A percentile compares a stretch with the other conserved stretches of the same genome.
phyloP scores from a whole-genome alignment of 2,797 vertebrate species.

The Vultur gryphus region DNA sequence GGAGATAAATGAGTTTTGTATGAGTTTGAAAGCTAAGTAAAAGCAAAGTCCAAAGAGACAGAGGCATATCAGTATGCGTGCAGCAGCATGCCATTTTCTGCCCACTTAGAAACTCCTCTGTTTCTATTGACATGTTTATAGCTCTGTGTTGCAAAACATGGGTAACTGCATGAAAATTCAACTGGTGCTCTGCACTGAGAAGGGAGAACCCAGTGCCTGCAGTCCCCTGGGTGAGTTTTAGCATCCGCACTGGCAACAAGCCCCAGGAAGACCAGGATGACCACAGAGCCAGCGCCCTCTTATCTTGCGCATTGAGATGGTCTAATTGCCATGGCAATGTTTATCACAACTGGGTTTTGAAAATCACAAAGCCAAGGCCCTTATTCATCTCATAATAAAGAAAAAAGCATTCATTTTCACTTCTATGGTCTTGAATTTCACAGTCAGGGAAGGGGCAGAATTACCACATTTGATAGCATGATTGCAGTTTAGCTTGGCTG shows the following conservation, averaged over 20 bases:
- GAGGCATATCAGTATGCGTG: background rate
- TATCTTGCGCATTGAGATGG: accelerated
- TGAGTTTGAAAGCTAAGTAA: background rate
- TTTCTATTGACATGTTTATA: background rate
- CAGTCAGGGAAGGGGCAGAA: background rate
- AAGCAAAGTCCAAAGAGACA: background rate
- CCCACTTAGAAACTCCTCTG: background rate
- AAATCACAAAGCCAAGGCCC: background rate
- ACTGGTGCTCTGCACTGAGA: background rate
- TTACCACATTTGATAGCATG: background rate
- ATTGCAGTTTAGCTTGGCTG: background rate
- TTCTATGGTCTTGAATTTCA: background rate
- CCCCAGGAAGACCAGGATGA: background rate
- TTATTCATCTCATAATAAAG: background rate
- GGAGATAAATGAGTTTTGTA: background rate
- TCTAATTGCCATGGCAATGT: background rate
- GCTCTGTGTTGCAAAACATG: background rate
- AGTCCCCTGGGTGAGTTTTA: background rate
- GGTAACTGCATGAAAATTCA: background rate
- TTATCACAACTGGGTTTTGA: background rate
- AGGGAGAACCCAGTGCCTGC: background rate
- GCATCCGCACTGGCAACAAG: background rate
- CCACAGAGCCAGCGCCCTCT: background rate
- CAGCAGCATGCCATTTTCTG: background rate
- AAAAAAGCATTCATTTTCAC: background rate